Evolutionary conservation across 2,888 invertebrate species (phyloP), one percentile per base, ranked within the genome.

Genomic region (Empis livida): DNA sequence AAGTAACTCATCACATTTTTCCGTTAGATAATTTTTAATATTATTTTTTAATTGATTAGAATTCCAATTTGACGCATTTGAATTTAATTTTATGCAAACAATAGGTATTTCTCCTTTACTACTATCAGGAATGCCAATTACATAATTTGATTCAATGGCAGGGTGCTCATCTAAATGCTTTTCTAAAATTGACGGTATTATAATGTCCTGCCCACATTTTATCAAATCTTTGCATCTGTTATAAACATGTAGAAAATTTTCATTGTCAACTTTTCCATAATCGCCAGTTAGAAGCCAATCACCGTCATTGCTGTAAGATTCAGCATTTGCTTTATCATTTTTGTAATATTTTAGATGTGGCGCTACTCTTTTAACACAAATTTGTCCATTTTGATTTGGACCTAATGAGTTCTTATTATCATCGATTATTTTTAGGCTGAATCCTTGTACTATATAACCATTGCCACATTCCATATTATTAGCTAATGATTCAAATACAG

Each of bases 21-120:
- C 4, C 3, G 3, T 20, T 20, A 20, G 5, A 20, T 20, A 20
- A 5, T 20, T 5, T 3, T 20, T 20, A 20, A 20, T 20, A 20
- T 20, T n/a, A n/a, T n/a, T n/a, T n/a, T n/a, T n/a, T n/a, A n/a
- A n/a, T n/a, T n/a, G n/a, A n/a, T n/a, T n/a, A n/a, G n/a, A n/a
- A n/a, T n/a, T n/a, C n/a, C n/a, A n/a, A n/a, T n/a, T n/a, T n/a
- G n/a, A n/a, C n/a, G n/a, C 20, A 20, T 20, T 20, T 20, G 20
- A 5, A 20, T 11, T 42, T 9, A 46, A 8, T 30, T 38, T 37
- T n/a, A 49, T 16, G 39, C 46, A 42, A 20, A 44, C 44, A 11
- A 38, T 23, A 1, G 50, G 43, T 13, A 50, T 23, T 44, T 50
- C 47, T 3, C 50, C 48, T 5, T 44, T 50, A 16, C 4, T 38